These are phyloP conservation scores for Pterocles burchelli DNA, from an alignment of 2,113 vertebrate species.

Conservation along the genomic window DNA sequence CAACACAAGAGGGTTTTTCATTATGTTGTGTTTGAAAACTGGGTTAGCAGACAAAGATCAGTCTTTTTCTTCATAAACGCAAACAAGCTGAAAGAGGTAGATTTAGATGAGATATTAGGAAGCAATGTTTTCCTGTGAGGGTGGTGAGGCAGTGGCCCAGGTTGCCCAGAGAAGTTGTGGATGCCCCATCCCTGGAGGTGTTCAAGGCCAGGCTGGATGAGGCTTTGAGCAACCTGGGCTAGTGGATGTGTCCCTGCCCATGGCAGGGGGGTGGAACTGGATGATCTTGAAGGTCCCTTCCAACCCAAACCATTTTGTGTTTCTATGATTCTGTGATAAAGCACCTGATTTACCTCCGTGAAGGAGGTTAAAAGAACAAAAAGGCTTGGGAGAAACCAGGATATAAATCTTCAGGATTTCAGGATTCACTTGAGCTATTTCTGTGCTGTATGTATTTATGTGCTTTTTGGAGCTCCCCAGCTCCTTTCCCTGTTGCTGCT, in stretches of 20 bases:
- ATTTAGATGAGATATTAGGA: too few relatives aligned
- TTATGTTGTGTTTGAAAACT: background rate
- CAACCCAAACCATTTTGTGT: too few relatives aligned
- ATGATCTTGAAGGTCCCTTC: too few relatives aligned
- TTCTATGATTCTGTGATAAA: background rate
- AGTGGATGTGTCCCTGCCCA: too few relatives aligned
- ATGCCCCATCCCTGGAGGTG: too few relatives aligned
- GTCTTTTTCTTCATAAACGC: background rate
- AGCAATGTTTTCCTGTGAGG: too few relatives aligned
- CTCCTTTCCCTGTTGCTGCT: background rate
- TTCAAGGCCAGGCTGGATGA: too few relatives aligned
- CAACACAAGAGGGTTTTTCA: background rate
- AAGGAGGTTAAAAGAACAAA: background rate
- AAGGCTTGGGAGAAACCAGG: background rate
- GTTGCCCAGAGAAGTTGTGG: too few relatives aligned
- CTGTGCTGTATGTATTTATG: background rate
- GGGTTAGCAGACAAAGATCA: background rate
- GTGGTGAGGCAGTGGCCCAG: too few relatives aligned
- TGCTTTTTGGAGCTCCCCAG: background rate
- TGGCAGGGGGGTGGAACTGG: too few relatives aligned
- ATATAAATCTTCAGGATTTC: background rate
- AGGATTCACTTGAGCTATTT: background rate
- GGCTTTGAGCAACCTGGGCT: too few relatives aligned
- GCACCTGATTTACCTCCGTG: background rate
- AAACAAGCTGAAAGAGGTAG: background rate